A percentile compares a stretch with the other conserved stretches of the same genome.
Evolutionary conservation across 2,113 vertebrate genomes (phyloP).

Genomic region (Oreochromis niloticus): DNA sequence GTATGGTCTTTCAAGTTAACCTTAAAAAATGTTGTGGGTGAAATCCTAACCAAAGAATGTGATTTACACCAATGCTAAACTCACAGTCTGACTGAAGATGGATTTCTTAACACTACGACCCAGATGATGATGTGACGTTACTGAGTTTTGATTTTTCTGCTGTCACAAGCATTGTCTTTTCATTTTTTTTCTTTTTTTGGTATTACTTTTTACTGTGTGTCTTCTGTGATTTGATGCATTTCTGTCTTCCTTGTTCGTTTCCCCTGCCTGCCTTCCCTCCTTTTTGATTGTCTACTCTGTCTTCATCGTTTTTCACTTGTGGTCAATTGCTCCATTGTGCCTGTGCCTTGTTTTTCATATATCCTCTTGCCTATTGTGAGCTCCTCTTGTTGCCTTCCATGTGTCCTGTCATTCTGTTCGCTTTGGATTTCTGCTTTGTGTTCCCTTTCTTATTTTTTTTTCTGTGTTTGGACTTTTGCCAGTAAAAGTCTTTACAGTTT

Average conservation of each 20-base stretch:
- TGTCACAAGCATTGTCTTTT: not conserved
- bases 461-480: not conserved
- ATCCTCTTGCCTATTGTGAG: not conserved
- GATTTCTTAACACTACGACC: not conserved
- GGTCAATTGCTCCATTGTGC: not conserved
- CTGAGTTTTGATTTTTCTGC: not conserved
- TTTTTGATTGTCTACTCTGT: not conserved
- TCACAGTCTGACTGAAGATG: not conserved
- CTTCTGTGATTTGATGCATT: not conserved
- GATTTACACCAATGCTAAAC: not conserved
- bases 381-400: not conserved
- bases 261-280: not conserved
- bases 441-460: not conserved
- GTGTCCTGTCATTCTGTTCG: not conserved
- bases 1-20: not conserved
- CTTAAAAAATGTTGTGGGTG: not conserved
- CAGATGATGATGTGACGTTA: not conserved
- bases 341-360: not conserved
- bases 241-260: not conserved
- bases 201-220: not conserved
- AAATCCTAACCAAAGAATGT: rapidly evolving
- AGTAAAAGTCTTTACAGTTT: not conserved
- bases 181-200: not conserved
- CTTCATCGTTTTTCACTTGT: not conserved
- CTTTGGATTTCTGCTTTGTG: not conserved